Conservation (phyloP, 2,888 invertebrate species). For the Cryptops parisi region DNA sequence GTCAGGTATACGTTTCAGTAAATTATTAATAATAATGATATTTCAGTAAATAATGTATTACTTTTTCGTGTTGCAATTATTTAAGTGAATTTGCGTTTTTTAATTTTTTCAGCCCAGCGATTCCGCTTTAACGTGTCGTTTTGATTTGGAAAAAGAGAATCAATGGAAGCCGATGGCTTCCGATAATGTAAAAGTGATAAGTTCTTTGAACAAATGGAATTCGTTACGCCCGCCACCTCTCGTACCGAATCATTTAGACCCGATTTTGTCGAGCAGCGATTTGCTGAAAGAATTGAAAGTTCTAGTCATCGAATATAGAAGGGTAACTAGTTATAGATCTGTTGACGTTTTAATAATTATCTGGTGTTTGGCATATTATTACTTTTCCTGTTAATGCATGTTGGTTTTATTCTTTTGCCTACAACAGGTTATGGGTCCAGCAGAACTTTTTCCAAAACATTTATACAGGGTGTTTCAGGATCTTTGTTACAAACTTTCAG, state of each 20-base stretch:
- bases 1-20: slow-evolving; percentile 24
- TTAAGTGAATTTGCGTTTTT: no score
- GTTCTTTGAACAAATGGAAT: not conserved
- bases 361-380: no score
- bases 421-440: no score
- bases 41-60: no score
- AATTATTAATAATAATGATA: not conserved
- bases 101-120: slow-evolving; percentile 26
- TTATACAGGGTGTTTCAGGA: no score
- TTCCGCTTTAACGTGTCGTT: slow-evolving; percentile 29
- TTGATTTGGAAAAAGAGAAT: slow-evolving; percentile 28
- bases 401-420: no score
- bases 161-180: slow-evolving; percentile 32
- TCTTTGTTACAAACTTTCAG: no score
- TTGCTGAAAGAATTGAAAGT: slow-evolving; percentile 30
- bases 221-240: slow-evolving; percentile 21
- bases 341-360: no score
- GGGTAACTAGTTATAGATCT: no score
- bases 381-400: no score
- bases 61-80: no score
- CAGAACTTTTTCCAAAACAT: no score
- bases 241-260: slow-evolving; percentile 22
- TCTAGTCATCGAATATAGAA: slow-evolving; percentile 27
- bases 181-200: slow-evolving; percentile 29
- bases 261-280: slow-evolving; percentile 28